A percentile compares a stretch with the other conserved stretches of the same genome.
Evolutionary conservation across 2,888 invertebrate species (phyloP).

Genomic region (Tetheella fluctuosa): DNA sequence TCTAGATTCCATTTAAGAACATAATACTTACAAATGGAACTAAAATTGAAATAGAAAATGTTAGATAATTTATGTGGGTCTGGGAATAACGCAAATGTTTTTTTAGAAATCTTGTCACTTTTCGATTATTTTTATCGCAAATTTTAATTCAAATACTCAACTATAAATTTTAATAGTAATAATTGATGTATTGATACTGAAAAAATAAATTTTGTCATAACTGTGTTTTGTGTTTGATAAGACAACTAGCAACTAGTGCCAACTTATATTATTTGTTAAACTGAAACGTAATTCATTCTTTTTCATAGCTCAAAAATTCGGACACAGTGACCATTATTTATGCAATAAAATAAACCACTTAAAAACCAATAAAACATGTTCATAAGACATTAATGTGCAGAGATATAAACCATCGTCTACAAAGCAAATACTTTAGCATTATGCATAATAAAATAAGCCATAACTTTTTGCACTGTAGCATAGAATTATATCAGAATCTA

Average conservation of each 20-base stretch:
- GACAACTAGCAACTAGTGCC: too few species aligned
- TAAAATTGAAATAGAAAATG: slow-evolving; percentile 4
- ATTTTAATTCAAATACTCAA: too few species aligned
- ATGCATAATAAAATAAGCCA: not conserved
- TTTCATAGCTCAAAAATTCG: too few species aligned
- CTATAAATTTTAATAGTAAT: too few species aligned
- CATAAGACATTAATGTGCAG: not conserved
- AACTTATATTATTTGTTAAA: too few species aligned
- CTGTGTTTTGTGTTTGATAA: too few species aligned
- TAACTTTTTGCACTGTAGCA: not conserved
- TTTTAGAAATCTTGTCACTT: not conserved
- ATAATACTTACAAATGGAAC: not conserved
- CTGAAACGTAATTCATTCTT: too few species aligned
- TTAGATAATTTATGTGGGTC: not conserved
- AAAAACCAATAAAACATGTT: not conserved
- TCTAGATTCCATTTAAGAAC: not conserved
- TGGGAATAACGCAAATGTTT: not conserved
- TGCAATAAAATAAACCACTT: not conserved
- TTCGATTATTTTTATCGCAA: not conserved
- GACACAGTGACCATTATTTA: not conserved
- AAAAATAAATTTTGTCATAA: too few species aligned
- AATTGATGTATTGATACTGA: too few species aligned
- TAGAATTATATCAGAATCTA: slow-evolving; percentile 15
- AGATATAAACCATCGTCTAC: not conserved
- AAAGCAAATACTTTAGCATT: slow-evolving; percentile 7